Percentiles rank a stretch among this genome's conserved stretches.
phyloP scores from a whole-genome alignment of 2,113 vertebrate genomes.

The Nematolebias whitei region DNA sequence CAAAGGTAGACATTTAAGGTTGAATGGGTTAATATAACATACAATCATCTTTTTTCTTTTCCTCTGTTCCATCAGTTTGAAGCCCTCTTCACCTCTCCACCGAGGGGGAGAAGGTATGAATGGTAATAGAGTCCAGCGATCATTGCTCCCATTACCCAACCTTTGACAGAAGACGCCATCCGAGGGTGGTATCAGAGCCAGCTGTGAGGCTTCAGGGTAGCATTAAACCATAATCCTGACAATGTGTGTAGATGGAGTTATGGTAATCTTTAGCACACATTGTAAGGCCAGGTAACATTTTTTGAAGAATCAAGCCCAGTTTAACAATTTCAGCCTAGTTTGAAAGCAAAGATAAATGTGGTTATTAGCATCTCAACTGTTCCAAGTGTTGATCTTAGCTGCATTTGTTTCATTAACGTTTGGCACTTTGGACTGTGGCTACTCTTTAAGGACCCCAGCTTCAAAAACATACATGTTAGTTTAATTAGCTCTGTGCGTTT shows the following conservation, averaged over 20 bases:
- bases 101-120: conserved; percentile 79
- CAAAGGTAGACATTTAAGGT: conserved; percentile 62
- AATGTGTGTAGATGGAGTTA: conserved; percentile 68
- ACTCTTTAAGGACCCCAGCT: too few relatives aligned
- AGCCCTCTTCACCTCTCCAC: conserved; percentile 83
- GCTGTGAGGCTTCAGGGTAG: conserved; percentile 85
- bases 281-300: neutral
- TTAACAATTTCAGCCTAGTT: neutral
- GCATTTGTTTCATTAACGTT: too few relatives aligned
- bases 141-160: conserved; percentile 83
- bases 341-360: neutral
- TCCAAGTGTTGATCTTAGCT: too few relatives aligned
- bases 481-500: neutral
- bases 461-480: neutral
- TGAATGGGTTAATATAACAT: conserved; percentile 69
- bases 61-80: conserved; percentile 68
- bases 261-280: conserved; percentile 5
- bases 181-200: conserved; percentile 89
- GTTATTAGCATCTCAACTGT: too few relatives aligned
- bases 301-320: neutral
- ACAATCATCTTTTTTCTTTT: conserved; percentile 62
- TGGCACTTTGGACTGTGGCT: too few relatives aligned
- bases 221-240: conserved; percentile 87
- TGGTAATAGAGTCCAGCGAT: conserved; percentile 83
- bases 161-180: conserved; percentile 89